A percentile compares a stretch with the other conserved stretches of the same genome.
Evolutionary conservation across 1,140 invertebrate species (phyloP).

Genomic region (Leptinotarsa texana): DNA sequence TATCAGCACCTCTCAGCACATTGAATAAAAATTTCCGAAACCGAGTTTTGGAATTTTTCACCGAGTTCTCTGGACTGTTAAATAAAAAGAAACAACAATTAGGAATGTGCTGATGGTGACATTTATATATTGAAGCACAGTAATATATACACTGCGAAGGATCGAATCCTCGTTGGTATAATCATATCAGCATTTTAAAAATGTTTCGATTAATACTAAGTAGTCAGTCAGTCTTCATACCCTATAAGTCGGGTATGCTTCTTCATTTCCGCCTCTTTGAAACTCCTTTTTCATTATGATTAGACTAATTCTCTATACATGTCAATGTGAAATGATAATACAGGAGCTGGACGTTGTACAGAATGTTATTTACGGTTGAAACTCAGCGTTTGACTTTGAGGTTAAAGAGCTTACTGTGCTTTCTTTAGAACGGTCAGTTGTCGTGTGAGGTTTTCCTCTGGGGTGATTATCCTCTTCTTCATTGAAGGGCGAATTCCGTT

Average conservation of each 20-base stretch:
- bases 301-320: not conserved
- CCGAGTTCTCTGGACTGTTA: conserved; percentile 1
- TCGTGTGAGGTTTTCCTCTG: conserved; percentile 61
- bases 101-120: not conserved
- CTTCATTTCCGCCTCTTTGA: not conserved
- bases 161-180: not conserved
- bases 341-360: not conserved
- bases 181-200: conserved; percentile 10
- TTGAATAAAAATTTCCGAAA: not conserved
- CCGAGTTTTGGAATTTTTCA: not conserved
- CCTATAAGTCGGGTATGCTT: not conserved
- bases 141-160: conserved; percentile 5
- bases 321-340: not conserved
- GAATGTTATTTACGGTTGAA: not conserved
- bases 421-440: conserved; percentile 64
- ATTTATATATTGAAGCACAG: conserved; percentile 9
- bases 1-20: conserved; percentile 1
- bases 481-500: conserved; percentile 53
- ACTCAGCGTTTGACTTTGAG: not conserved
- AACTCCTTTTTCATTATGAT: not conserved
- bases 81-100: conserved; percentile 27
- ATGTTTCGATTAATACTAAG: conserved; percentile 24
- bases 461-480: conserved; percentile 62
- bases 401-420: conserved; percentile 54
- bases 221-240: conserved; percentile 30